phyloP scores from a whole-genome alignment of 2,113 vertebrate genomes.

The Ameiurus melas region DNA sequence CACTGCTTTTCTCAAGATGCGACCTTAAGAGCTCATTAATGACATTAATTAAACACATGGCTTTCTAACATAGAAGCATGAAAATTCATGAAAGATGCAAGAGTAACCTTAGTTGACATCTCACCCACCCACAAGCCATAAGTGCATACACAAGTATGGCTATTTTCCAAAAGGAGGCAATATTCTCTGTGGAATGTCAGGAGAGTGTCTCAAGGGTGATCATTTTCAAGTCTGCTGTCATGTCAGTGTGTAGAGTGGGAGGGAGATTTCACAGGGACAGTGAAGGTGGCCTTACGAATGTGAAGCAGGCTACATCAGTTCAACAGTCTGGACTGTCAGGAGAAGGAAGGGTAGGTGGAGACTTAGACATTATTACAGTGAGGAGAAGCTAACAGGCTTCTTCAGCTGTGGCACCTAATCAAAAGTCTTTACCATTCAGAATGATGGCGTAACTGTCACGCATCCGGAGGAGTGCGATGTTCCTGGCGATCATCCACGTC shows the following conservation, averaged over 20 bases:
- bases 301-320: slow-evolving; percentile 17
- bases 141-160: slow-evolving; percentile 12
- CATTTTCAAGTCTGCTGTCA: slow-evolving; percentile 32
- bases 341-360: neutral
- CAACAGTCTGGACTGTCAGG: neutral
- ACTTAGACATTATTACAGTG: neutral
- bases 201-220: slow-evolving; percentile 38
- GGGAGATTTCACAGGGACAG: slow-evolving; percentile 46
- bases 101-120: slow-evolving; percentile 40
- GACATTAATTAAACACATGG: slow-evolving; percentile 23
- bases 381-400: neutral
- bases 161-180: slow-evolving; percentile 37
- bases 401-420: slow-evolving; percentile 12
- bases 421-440: neutral
- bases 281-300: slow-evolving; percentile 17
- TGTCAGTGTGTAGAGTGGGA: slow-evolving; percentile 35
- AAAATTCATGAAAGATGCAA: slow-evolving; percentile 44
- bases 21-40: slow-evolving; percentile 16
- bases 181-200: slow-evolving; percentile 17
- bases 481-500: neutral
- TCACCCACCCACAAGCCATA: slow-evolving; percentile 12
- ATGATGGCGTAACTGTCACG: neutral
- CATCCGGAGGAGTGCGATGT: neutral
- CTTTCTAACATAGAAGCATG: slow-evolving; percentile 23
- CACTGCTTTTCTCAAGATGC: neutral